Evolutionary conservation across 2,888 invertebrate genomes (phyloP).

Genomic region (Silvanus unidentatus): DNA sequence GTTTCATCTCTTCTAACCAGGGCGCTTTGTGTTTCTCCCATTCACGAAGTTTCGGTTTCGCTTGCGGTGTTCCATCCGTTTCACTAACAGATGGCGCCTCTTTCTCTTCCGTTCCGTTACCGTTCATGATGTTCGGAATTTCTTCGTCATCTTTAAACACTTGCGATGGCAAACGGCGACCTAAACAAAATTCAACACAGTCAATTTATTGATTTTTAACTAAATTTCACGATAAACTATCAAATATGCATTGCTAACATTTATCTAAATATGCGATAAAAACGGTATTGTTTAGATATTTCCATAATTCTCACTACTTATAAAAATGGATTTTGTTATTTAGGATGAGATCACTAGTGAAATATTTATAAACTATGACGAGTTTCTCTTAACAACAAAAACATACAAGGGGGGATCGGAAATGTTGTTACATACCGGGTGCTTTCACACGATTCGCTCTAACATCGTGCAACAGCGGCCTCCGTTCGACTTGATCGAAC

Average conservation of each 20-base stretch:
- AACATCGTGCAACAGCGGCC: slow-evolving; percentile 58
- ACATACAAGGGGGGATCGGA: no score
- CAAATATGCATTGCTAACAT: no score
- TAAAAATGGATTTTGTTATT: no score
- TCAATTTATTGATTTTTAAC: no score
- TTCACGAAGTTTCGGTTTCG: slow-evolving; percentile 60
- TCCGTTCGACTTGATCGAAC: slow-evolving; percentile 63
- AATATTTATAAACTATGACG: no score
- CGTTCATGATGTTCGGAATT: slow-evolving; percentile 4
- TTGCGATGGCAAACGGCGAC: slow-evolving; percentile 60
- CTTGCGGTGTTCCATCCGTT: slow-evolving; percentile 35
- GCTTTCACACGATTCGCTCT: slow-evolving; percentile 62
- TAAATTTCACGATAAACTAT: no score
- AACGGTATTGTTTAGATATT: no score
- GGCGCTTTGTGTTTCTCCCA: slow-evolving; percentile 71
- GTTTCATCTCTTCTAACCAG: slow-evolving; percentile 77
- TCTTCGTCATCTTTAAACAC: slow-evolving; percentile 36
- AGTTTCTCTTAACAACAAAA: no score
- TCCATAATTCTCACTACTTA: no score
- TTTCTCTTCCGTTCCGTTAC: slow-evolving; percentile 4
- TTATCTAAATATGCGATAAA: no score
- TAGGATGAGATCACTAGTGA: no score
- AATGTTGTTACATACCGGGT: slow-evolving; percentile 46
- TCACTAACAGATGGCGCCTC: slow-evolving; percentile 8
- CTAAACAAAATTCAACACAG: slow-evolving; percentile 25